Base-by-base conservation (phyloP, 2,113 vertebrate species). In the Melanerpes aurifrons region DNA sequence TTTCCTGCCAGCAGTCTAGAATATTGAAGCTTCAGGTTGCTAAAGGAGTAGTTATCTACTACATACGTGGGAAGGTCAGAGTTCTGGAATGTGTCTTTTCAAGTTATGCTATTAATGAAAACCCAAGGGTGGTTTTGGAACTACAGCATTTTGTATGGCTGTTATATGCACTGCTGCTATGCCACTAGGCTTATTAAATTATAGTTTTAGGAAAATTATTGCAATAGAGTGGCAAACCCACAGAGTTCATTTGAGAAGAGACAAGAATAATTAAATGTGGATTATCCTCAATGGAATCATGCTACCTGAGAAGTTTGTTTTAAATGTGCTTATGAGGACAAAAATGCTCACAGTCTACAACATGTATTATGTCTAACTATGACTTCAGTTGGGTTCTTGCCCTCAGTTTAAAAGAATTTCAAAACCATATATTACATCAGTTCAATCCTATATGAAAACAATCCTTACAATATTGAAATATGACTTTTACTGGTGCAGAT, bases 321-420 rank as follows among this genome's bases (percentile, higher is more conserved):
- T 84, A 77, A 95, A 35, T 45, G 66, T 88, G 87, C 79, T 91
- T 92, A 32, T 68, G 78, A 80, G 56, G 37, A 76, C 21, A 63
- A 71, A 91, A 91, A 68, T 54, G n/a, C 93, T 94, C 91, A 82
- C 81, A 50, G 31, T 86, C 72, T 87, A 16, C 37, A 83, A 43
- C 32, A 10, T 40, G 37, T 68, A 26, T 48, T 64, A 72, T 82
- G 58, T 29, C 21, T 35, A 67, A 43, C 81, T 90, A 7, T 77
- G 61, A 86, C 61, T 91, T 86, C 35, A 76, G 28, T 7, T 95
- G 92, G 57, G 83, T 92, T 94, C 83, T 94, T 95, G 76, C 50
- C 81, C 78, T 86, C 87, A 84, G 63, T 95, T 93, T 84, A 82
- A 95, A 96, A 94, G 56, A 61, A 89, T 66, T 96, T 91, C 54